Evolutionary conservation across 2,888 invertebrate genomes (phyloP).

Genomic region (Pheosia tremula): DNA sequence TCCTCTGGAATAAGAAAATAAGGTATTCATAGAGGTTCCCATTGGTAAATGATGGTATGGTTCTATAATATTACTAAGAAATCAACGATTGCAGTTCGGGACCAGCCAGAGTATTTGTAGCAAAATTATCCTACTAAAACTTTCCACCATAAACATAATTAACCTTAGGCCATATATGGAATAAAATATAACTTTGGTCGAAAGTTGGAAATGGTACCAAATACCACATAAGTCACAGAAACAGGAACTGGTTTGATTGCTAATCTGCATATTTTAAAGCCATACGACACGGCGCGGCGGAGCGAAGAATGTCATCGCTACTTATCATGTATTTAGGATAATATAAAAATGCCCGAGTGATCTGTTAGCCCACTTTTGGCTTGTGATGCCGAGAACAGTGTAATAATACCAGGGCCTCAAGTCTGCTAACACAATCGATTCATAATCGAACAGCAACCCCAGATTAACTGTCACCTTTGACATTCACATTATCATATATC

Average conservation of each 20-base stretch:
- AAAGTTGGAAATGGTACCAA: slow-evolving; percentile 3
- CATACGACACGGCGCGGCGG: background rate
- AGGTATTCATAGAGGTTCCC: background rate
- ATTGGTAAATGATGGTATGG: background rate
- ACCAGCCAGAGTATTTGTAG: too few relatives aligned
- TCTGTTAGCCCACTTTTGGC: slow-evolving; percentile 52
- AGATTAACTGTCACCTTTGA: too few relatives aligned
- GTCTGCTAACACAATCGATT: too few relatives aligned
- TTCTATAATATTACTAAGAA: background rate
- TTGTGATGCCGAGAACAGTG: slow-evolving; percentile 22
- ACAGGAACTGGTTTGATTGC: slow-evolving; percentile 1
- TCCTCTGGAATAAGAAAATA: slow-evolving; percentile 85
- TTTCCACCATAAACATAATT: too few relatives aligned
- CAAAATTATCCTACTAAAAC: too few relatives aligned
- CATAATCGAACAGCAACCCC: too few relatives aligned
- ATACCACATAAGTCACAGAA: slow-evolving; percentile 1
- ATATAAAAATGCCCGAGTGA: slow-evolving; percentile 36
- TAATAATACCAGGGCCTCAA: too few relatives aligned
- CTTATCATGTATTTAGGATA: slow-evolving; percentile 28
- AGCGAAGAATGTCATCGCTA: slow-evolving; percentile 7
- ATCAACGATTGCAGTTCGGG: too few relatives aligned
- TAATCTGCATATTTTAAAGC: slow-evolving; percentile 1
- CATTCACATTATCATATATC: too few relatives aligned
- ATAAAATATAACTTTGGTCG: background rate
- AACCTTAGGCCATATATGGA: background rate